Base-by-base conservation (phyloP, 2,888 invertebrate species). In the Vanessa cardui region DNA sequence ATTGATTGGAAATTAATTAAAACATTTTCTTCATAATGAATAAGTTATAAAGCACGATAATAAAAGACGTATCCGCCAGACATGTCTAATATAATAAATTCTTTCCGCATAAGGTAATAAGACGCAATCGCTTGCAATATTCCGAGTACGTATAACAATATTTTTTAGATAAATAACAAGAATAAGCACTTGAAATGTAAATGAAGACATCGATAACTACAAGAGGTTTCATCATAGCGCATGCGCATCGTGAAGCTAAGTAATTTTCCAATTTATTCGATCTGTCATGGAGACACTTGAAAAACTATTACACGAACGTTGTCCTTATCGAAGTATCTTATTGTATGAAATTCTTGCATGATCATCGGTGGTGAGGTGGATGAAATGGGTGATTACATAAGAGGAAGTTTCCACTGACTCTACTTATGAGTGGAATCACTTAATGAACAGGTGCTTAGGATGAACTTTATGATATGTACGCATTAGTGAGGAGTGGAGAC, bases 211-310 rank as follows among this genome's bases (percentile, higher is more conserved):
- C 12, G 26, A 46, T 58, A 58, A 49, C 39, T 62, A 50, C 39
- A 58, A 56, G 58, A 66, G 64, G 59, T 64, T 59, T 58, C 45
- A 31, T 58, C 64, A 64, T 45, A 45, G 31, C 26, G 7, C 31
- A 31, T 45, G 2, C 33, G 21, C 33, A 52, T 58, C 18, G 46
- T 15, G 39, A 21, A n/a, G 44, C 50, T 46, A 20, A 64, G 64
- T 52, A 52, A 64, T 64, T 59, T 64, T 52, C 59, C 59, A 59
- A 64, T 64, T 50, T 20, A 45, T 52, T 20, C 49, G 5, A 9
- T 16, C 7, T 9, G 31, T 7, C n/a, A 33, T 56, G 54, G 18
- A 56, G 31, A 8, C 31, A 18, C 31, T 33, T 56, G n/a, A 31
- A 16, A n/a, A 18, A 33, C 31, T 5, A n/a, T 33, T n/a, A 8